Percentiles rank a stretch among this genome's conserved stretches.
Evolutionary conservation across 2,888 invertebrate species (phyloP).

Genomic region (Nemoura dubitans): DNA sequence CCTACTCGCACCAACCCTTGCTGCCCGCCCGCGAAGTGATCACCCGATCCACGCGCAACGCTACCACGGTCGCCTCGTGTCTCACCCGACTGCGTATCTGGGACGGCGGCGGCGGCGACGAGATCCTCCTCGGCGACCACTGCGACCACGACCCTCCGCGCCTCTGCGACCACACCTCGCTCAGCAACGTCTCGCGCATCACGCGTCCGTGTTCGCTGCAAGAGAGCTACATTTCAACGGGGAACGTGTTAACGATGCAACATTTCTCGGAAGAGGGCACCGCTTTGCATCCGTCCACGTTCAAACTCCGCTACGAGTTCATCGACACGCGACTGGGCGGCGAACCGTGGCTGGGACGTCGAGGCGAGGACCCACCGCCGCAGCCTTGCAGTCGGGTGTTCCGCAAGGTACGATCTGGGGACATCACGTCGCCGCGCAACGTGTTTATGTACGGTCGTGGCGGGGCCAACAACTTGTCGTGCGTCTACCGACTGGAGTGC

Average conservation of each 20-base stretch:
- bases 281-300: slow-evolving; percentile 79
- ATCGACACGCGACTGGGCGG: slow-evolving; percentile 82
- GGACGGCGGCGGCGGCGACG: slow-evolving; percentile 71
- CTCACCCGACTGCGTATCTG: slow-evolving; percentile 77
- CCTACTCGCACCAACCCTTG: slow-evolving; percentile 82
- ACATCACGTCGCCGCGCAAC: slow-evolving; percentile 74
- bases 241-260: slow-evolving; percentile 62
- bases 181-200: slow-evolving; percentile 75
- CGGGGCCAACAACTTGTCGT: slow-evolving; percentile 78
- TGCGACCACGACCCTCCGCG: slow-evolving; percentile 80
- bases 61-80: slow-evolving; percentile 62
- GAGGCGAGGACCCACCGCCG: slow-evolving; percentile 58
- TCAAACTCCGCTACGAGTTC: slow-evolving; percentile 78
- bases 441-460: slow-evolving; percentile 86
- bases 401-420: slow-evolving; percentile 63
- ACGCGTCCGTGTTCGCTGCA: slow-evolving; percentile 82
- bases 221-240: slow-evolving; percentile 80
- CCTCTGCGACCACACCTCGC: slow-evolving; percentile 82
- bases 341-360: slow-evolving; percentile 66
- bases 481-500: slow-evolving; percentile 79
- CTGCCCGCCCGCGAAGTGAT: slow-evolving; percentile 62
- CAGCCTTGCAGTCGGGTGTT: slow-evolving; percentile 70
- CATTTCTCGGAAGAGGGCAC: slow-evolving; percentile 76
- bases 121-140: slow-evolving; percentile 70
- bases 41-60: slow-evolving; percentile 44